Conservation (phyloP, 2,888 invertebrate species). For the Monoplex corrugatus region DNA sequence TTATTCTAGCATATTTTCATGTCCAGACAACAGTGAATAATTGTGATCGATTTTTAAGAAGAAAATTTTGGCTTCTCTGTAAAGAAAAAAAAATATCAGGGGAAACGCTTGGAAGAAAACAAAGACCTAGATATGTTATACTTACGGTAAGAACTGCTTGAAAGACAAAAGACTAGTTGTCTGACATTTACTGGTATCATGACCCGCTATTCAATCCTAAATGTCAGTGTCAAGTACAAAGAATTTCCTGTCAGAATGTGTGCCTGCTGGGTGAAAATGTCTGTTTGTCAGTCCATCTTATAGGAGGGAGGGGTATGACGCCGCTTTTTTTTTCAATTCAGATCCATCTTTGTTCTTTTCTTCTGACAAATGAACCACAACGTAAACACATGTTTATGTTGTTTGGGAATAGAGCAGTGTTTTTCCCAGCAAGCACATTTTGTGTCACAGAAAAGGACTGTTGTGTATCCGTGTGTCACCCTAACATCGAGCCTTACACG, state of each 20-base stretch:
- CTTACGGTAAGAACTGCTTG: not conserved
- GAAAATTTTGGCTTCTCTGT: too few species aligned
- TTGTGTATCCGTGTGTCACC: not conserved
- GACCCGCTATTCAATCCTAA: not conserved
- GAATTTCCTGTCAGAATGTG: not conserved
- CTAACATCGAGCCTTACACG: not conserved
- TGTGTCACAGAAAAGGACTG: slow-evolving; percentile 1
- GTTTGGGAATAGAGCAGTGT: not conserved
- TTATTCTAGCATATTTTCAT: not conserved
- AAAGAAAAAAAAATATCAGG: too few species aligned
- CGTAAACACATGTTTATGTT: not conserved
- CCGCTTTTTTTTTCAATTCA: not conserved
- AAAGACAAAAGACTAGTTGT: not conserved
- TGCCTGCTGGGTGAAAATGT: not conserved
- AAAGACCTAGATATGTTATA: not conserved
- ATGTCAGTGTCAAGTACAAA: not conserved
- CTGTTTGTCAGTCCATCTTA: not conserved
- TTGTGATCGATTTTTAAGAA: too few species aligned
- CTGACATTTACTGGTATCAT: not conserved
- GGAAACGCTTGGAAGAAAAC: not conserved
- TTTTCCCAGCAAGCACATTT: not conserved
- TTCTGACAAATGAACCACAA: slow-evolving; percentile 17
- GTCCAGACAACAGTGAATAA: too few species aligned
- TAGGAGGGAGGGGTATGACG: not conserved
- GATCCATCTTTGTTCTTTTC: too few species aligned